These are phyloP conservation scores for Chaetura pelagica DNA, from an alignment of 2,113 vertebrate species.

Conservation along the genomic window DNA sequence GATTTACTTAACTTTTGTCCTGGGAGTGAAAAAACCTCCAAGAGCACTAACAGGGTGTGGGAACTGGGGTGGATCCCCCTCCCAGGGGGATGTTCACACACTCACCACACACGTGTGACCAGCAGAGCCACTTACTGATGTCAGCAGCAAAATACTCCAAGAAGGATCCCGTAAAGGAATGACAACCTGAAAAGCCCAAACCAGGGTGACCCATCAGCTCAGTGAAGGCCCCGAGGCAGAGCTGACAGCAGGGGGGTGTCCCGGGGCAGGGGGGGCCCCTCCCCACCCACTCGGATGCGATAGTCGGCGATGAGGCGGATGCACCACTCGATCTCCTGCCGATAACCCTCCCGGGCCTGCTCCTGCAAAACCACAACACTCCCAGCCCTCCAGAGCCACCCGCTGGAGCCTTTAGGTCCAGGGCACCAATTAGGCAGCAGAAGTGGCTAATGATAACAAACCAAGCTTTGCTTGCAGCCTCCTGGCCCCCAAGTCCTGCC, in stretches of 20 bases:
- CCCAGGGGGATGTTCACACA: neutral
- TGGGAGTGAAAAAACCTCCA: neutral
- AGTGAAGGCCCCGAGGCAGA: neutral
- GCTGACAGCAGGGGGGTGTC: neutral
- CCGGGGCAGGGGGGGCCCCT: too few species aligned
- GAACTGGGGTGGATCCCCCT: neutral
- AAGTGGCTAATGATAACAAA: accelerated
- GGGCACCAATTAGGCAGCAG: neutral
- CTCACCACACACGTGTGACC: neutral
- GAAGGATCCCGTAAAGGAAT: conserved; percentile 90
- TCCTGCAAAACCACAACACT: conserved; percentile 63
- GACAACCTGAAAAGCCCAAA: conserved; percentile 78
- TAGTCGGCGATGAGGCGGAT: conserved; percentile 88
- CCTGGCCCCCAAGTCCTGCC: neutral
- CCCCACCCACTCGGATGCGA: conserved; percentile 83
- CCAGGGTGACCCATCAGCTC: neutral
- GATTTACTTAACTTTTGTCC: neutral
- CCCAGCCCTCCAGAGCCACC: neutral
- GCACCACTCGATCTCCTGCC: conserved; percentile 83
- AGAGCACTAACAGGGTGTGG: accelerated
- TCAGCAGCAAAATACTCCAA: conserved; percentile 88
- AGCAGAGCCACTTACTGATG: conserved; percentile 85
- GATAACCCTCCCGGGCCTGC: conserved; percentile 82
- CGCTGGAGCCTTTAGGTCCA: accelerated
- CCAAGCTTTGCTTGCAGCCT: neutral